phyloP scores from a whole-genome alignment of 2,113 vertebrate genomes.

The Meleagris gallopavo region DNA sequence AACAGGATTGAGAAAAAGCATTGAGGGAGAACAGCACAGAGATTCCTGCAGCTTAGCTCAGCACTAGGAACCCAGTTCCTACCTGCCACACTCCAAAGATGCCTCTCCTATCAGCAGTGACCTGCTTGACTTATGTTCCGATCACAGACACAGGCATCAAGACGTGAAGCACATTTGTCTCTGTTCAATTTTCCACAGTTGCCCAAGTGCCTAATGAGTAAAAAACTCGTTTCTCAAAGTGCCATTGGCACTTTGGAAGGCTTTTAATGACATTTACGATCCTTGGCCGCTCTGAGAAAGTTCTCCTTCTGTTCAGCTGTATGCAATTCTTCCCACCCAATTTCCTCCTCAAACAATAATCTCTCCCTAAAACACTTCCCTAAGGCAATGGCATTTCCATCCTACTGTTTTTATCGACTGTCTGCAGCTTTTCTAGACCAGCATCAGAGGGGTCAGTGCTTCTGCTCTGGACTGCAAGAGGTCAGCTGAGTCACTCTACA shows the following conservation, averaged over 20 bases:
- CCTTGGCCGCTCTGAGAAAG: not conserved
- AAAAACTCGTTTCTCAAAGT: not conserved
- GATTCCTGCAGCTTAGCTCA: not conserved
- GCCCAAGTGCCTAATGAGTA: not conserved
- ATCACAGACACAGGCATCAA: accelerated
- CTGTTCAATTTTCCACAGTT: accelerated
- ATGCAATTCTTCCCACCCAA: not conserved
- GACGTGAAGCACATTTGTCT: not conserved
- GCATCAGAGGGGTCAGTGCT: not conserved
- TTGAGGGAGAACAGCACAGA: accelerated
- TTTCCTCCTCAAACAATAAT: not conserved
- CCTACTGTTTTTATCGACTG: not conserved
- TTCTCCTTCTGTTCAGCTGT: not conserved
- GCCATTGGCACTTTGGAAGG: not conserved
- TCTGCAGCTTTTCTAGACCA: not conserved
- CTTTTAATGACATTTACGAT: not conserved
- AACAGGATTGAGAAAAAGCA: not conserved
- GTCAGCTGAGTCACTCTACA: not conserved
- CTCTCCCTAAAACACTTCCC: not conserved
- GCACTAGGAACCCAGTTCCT: accelerated
- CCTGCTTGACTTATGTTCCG: not conserved
- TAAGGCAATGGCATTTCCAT: not conserved
- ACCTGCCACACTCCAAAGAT: accelerated
- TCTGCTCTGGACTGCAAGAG: not conserved
- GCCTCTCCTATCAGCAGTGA: not conserved